These are phyloP conservation scores for Leptogaster cylindrica DNA, from an alignment of 2,888 invertebrate genomes.

Conservation along the genomic window DNA sequence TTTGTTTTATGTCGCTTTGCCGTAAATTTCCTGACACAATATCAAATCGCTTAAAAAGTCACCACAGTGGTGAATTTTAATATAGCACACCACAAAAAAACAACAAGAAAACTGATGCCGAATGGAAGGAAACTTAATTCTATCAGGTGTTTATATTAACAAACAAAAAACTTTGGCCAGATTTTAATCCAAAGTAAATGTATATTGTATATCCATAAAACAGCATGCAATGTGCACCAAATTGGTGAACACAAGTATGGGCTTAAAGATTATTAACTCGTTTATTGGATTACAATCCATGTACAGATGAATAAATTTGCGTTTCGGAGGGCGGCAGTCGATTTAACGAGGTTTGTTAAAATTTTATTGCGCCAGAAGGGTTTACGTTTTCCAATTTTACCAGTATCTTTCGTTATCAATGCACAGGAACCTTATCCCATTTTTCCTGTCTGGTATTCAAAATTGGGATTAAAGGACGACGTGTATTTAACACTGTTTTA, in stretches of 20 bases:
- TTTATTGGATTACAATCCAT: constrained; percentile 34
- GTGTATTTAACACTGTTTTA: constrained; percentile 28
- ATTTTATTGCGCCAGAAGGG: constrained; percentile 37
- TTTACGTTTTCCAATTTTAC: constrained; percentile 30
- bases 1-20: too few relatives aligned
- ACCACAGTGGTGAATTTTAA: too few relatives aligned
- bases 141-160: too few relatives aligned
- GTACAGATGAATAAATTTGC: constrained; percentile 36
- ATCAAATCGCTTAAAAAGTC: too few relatives aligned
- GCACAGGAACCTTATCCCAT: constrained; percentile 30
- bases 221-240: constrained; percentile 30
- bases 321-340: constrained; percentile 24
- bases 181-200: too few relatives aligned
- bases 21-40: too few relatives aligned
- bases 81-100: too few relatives aligned
- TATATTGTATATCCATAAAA: too few relatives aligned
- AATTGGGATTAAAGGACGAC: constrained; percentile 24
- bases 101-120: too few relatives aligned
- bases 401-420: constrained; percentile 36
- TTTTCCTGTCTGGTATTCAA: constrained; percentile 27
- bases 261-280: constrained; percentile 37
- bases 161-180: too few relatives aligned
- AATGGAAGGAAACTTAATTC: too few relatives aligned
- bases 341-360: constrained; percentile 36
- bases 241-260: constrained; percentile 33